A percentile compares a stretch with the other conserved stretches of the same genome.
Evolutionary conservation across 1,140 invertebrate genomes (phyloP).

Genomic region (Drosophila jambulina): DNA sequence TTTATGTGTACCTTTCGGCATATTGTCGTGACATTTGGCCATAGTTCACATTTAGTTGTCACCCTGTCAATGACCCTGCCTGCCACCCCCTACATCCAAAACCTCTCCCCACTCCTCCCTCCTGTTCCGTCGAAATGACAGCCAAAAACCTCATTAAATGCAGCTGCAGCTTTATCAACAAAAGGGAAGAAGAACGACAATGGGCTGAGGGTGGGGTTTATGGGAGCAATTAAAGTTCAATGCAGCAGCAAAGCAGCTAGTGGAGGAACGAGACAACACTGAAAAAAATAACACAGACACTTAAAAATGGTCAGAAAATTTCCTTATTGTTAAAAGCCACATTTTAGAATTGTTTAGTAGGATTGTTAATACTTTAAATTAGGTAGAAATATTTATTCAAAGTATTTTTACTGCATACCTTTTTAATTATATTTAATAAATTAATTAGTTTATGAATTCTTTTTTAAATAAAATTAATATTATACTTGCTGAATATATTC

Average conservation of each 20-base stretch:
- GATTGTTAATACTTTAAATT: not conserved
- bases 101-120: not conserved
- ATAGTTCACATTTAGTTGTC: slow-evolving; percentile 64
- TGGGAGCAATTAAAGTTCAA: slow-evolving; percentile 71
- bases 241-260: slow-evolving; percentile 27
- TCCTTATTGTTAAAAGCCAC: not conserved
- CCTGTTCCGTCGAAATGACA: slow-evolving; percentile 19
- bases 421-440: not conserved
- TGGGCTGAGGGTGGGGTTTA: slow-evolving; percentile 34
- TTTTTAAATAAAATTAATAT: not conserved
- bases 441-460: not conserved
- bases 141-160: slow-evolving; percentile 64
- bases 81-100: not conserved
- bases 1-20: slow-evolving; percentile 19
- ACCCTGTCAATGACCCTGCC: slow-evolving; percentile 43
- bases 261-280: slow-evolving; percentile 17
- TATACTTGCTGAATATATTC: not conserved
- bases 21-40: slow-evolving; percentile 47
- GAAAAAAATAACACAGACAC: not conserved
- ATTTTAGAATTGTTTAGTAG: not conserved
- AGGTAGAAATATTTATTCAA: too few relatives aligned
- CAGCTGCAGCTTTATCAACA: slow-evolving; percentile 67
- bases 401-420: not conserved
- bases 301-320: not conserved
- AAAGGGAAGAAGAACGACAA: slow-evolving; percentile 20